Percentiles rank a stretch among this genome's conserved stretches.
Conservation (phyloP, 2,797 vertebrate species). For the Pipistrellus pipistrellus region DNA sequence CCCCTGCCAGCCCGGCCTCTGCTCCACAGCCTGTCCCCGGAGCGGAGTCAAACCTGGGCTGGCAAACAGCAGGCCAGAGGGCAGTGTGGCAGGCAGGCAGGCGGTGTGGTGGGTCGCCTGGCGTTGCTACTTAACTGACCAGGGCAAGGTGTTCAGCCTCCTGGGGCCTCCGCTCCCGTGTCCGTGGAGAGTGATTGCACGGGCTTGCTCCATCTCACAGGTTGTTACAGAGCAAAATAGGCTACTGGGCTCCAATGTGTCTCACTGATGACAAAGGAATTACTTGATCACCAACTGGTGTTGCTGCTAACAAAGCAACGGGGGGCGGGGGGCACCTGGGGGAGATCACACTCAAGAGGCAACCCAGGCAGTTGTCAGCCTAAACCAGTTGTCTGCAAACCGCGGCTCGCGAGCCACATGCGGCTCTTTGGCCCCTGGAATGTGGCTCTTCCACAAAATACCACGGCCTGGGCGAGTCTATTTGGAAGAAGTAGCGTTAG, state of each 20-base stretch:
- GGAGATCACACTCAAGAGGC: neutral
- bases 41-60: neutral
- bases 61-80: neutral
- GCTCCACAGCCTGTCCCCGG: no score
- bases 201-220: neutral
- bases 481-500: no score
- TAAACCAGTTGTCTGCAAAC: neutral
- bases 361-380: neutral
- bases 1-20: neutral
- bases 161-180: neutral
- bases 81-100: neutral
- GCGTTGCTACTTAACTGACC: neutral
- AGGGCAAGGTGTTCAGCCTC: neutral
- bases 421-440: no score
- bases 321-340: rapidly evolving
- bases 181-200: neutral
- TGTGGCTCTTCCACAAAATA: no score
- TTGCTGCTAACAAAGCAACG: neutral
- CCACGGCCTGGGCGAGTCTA: no score
- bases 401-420: no score
- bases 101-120: neutral
- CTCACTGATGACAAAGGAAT: neutral
- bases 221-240: neutral
- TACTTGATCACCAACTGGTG: neutral
- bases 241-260: neutral